Base-by-base conservation (phyloP, 2,113 vertebrate genomes). In the Atlantisia rogersi region DNA sequence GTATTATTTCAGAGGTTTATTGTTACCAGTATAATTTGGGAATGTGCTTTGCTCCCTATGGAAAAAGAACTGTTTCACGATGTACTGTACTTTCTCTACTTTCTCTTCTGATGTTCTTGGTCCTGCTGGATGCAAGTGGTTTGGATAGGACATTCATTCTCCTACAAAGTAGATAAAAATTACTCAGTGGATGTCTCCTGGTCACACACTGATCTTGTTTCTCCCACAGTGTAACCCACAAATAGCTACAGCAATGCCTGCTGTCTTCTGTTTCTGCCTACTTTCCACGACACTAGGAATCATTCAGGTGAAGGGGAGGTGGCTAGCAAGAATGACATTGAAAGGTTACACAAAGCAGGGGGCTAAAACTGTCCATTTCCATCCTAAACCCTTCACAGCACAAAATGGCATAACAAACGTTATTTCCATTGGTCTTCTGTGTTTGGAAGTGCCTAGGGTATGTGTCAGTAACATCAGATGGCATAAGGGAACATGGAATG, bases 1-100 rank as follows among this genome's bases (percentile, higher is more conserved):
- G 46, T 89, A 53, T 94, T 94, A 96, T 96, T 95, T 96, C 81
- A 82, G 96, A 82, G 83, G 81, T 96, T 97, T 97, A 96, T 96
- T 94, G 92, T 96, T 94, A 89, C 94, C 83, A 85, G 24, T 96
- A 94, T 94, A 95, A 93, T 96, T 95, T 96, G 94, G 86, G 96
- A 95, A 95, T 94, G 88, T 96, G 86, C 94, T 96, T 91, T 94
- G 40, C 67, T 97, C 91, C 94, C 95, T 80, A 42, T 26, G 92
- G 96, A 91, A 92, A 94, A 95, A 87, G 75, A 96, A 68, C 80
- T 24, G 55, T 94, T 97, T 96, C 92, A 91, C 26, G 2, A 94
- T 95, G 95, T 96, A 94, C 96, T 85, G 91, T 95, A 94, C 81
- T 91, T 94, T 94, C 83, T 73, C 86, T 95, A 94, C 81, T 91